Evolutionary conservation across 1,140 invertebrate species (phyloP), one percentile per base, ranked within the genome.

Genomic region (Monochamus saltuarius): DNA sequence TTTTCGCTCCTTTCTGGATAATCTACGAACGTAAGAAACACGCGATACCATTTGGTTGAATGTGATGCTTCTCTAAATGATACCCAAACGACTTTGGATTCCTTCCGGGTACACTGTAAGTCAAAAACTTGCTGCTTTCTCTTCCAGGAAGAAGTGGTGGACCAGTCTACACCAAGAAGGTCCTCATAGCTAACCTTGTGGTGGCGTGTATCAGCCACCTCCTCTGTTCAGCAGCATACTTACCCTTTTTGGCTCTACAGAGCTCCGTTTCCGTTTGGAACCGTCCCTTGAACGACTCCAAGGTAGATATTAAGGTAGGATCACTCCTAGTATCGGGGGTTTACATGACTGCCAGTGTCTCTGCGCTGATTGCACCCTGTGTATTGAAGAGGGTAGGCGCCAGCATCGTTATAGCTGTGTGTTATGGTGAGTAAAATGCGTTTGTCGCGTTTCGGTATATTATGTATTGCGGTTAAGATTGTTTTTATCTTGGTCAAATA

Each of bases 231-330:
- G 84, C 85, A 1, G 84, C 86, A 0, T 83, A 84, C 49, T 74
- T 86, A 29, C 85, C 86, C 0, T 79, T 87, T 19, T 77, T 86
- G 59, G 83, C 83, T 0, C 66, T 87, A 11, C 85, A 87, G 67
- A 81, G 74, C 19, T 79, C 77, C 45, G 77, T 81, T 46, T 78
- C 79, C 8, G 69, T 79, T 8, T 81, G 80, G 80, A 61, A 65
- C 10, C 68, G 73, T 54, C 76, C 80, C 64, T 19, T 52, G 0
- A 45, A 40, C 13, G 56, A 57, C 34, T 36, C 38, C 8, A 47
- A 39, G 8, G 56, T 57, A 11, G 53, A 63, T 22, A 42, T 63
- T 11, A 58, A 59, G 8, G 37, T 38, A 7, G 65, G 65, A 19
- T 63, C 65, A 4, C 61, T 84, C 7, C 68, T 86, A 2, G 59